phyloP scores from a whole-genome alignment of 1,140 invertebrate species.

The Drosophila repleta region DNA sequence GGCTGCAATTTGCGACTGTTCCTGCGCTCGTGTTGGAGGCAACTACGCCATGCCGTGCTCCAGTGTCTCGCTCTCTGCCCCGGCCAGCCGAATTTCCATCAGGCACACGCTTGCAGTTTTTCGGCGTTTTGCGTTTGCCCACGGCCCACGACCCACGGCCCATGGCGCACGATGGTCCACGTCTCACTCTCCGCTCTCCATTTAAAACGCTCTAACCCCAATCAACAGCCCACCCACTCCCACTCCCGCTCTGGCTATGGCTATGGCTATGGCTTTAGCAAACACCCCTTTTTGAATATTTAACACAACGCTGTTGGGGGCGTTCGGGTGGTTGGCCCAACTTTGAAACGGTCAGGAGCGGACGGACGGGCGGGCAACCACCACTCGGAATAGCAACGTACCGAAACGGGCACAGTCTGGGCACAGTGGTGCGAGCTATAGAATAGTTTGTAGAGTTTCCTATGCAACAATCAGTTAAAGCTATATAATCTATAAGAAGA shows the following conservation, averaged over 20 bases:
- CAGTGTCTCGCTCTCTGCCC: slow-evolving; percentile 3
- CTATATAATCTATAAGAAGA: no score
- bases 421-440: slow-evolving; percentile 22
- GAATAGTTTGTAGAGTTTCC: no score
- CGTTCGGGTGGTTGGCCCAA: slow-evolving; percentile 21
- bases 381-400: slow-evolving; percentile 30
- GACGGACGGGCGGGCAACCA: slow-evolving; percentile 16
- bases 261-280: background rate
- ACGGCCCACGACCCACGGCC: slow-evolving; percentile 12
- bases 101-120: slow-evolving; percentile 59
- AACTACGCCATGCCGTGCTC: slow-evolving; percentile 51
- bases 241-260: background rate
- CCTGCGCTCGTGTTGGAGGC: slow-evolving; percentile 65
- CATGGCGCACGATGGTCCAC: background rate
- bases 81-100: slow-evolving; percentile 25
- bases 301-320: background rate
- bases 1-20: slow-evolving; percentile 62
- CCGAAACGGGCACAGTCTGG: slow-evolving; percentile 6
- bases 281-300: slow-evolving; percentile 26
- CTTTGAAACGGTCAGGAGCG: slow-evolving; percentile 29
- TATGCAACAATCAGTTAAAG: no score
- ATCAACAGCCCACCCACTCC: background rate
- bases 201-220: slow-evolving; percentile 1
- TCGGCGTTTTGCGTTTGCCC: slow-evolving; percentile 21
- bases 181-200: background rate